phyloP scores from a whole-genome alignment of 2,888 invertebrate genomes.

The Cheilosia vulpina region DNA sequence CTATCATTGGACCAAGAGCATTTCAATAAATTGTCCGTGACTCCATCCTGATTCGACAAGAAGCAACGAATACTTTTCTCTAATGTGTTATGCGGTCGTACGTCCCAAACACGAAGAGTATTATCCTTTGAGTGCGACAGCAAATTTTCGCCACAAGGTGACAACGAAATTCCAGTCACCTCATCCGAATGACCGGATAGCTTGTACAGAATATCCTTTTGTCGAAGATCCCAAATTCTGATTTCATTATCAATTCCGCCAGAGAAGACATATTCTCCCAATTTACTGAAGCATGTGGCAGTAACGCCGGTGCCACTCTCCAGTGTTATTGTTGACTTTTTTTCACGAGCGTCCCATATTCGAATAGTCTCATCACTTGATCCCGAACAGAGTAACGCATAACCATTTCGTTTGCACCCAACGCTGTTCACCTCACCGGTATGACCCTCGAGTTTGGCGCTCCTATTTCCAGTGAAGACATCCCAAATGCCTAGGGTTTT shows the following conservation, averaged over 20 bases:
- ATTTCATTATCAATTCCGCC: constrained; percentile 98
- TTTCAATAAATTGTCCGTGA: neutral
- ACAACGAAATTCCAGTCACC: constrained; percentile 91
- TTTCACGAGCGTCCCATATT: constrained; percentile 95
- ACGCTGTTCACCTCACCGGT: constrained; percentile 89
- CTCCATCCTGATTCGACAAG: neutral
- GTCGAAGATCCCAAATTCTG: constrained; percentile 98
- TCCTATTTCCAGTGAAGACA: constrained; percentile 91
- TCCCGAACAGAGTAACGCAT: constrained; percentile 95
- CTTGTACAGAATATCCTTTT: constrained; percentile 89
- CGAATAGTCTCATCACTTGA: constrained; percentile 96
- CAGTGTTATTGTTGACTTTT: constrained; percentile 87
- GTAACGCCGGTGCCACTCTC: constrained; percentile 90
- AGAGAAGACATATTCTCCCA: constrained; percentile 96
- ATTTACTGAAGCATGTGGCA: constrained; percentile 96
- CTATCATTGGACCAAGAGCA: constrained; percentile 88
- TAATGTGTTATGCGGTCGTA: constrained; percentile 7
- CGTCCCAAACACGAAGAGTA: constrained; percentile 96
- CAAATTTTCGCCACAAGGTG: constrained; percentile 90
- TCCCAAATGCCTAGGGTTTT: constrained; percentile 98
- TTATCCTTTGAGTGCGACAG: constrained; percentile 99
- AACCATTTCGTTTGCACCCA: constrained; percentile 86
- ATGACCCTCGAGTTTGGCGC: constrained; percentile 95
- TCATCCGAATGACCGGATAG: constrained; percentile 98
- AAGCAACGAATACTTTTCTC: constrained; percentile 1